These are phyloP conservation scores for Brachyrhaphis roseni DNA, from an alignment of 2,797 vertebrate species.

Conservation along the genomic window DNA sequence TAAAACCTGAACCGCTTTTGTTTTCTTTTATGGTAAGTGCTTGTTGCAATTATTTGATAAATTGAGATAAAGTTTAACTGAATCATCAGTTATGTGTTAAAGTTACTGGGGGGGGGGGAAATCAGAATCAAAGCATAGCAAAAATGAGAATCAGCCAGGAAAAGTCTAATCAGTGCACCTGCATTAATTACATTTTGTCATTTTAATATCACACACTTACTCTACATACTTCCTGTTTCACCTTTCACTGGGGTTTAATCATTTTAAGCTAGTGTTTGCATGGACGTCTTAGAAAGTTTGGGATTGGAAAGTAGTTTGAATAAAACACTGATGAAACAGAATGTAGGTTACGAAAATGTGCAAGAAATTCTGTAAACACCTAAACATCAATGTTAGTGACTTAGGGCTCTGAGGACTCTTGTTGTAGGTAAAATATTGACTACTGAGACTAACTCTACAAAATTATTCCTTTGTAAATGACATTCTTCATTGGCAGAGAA, in stretches of 20 bases:
- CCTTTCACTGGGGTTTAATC: background rate
- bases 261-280: background rate
- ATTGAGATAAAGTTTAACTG: background rate
- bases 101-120: background rate
- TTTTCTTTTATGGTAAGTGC: background rate
- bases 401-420: background rate
- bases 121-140: background rate
- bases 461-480: background rate
- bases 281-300: background rate
- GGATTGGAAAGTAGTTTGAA: background rate
- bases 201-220: background rate
- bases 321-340: background rate
- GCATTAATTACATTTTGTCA: background rate
- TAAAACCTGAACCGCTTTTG: background rate
- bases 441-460: background rate
- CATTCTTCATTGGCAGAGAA: too few species aligned
- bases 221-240: background rate
- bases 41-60: background rate
- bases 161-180: background rate
- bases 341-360: background rate
- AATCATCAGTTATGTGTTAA: background rate
- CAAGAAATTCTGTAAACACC: background rate
- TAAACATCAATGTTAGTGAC: background rate
- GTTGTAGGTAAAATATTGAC: background rate
- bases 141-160: background rate